Percentiles rank a stretch among this genome's conserved stretches.
These are phyloP conservation scores for Ladona fulva DNA, from an alignment of 1,140 invertebrate species.

Conservation along the genomic window DNA sequence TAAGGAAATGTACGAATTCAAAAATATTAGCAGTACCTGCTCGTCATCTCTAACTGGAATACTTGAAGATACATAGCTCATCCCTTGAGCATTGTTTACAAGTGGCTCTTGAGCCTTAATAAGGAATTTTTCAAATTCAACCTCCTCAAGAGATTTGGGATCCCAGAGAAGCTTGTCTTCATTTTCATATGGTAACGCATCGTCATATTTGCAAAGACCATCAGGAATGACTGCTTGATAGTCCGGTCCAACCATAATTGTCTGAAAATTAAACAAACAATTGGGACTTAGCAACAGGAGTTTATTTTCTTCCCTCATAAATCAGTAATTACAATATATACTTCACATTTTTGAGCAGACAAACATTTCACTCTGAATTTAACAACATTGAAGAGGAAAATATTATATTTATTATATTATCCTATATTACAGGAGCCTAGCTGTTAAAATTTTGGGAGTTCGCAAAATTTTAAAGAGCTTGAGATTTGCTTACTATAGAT, in stretches of 20 bases:
- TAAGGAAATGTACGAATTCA: not conserved
- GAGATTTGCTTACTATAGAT: too few relatives aligned
- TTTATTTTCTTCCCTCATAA: too few relatives aligned
- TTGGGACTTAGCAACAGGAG: too few relatives aligned
- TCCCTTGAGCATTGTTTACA: conserved; percentile 38
- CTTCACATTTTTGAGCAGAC: too few relatives aligned
- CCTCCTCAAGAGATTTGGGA: conserved; percentile 62
- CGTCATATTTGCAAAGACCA: conserved; percentile 82
- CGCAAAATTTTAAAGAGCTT: too few relatives aligned
- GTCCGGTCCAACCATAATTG: conserved; percentile 91
- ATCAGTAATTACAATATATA: too few relatives aligned
- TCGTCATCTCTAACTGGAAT: conserved; percentile 86
- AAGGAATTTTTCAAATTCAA: conserved; percentile 73
- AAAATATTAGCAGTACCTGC: conserved; percentile 18
- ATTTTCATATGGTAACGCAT: conserved; percentile 90
- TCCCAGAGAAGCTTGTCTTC: conserved; percentile 94
- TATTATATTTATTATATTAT: too few relatives aligned
- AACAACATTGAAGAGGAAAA: too few relatives aligned
- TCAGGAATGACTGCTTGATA: conserved; percentile 91
- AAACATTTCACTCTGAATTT: too few relatives aligned
- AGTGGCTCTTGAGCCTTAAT: conserved; percentile 51
- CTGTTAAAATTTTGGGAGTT: too few relatives aligned
- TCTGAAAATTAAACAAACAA: conserved; percentile 35
- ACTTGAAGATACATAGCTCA: conserved; percentile 58
- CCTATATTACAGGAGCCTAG: too few relatives aligned